Evolutionary conservation across 2,888 invertebrate genomes (phyloP).

Genomic region (Dione vanillae): DNA sequence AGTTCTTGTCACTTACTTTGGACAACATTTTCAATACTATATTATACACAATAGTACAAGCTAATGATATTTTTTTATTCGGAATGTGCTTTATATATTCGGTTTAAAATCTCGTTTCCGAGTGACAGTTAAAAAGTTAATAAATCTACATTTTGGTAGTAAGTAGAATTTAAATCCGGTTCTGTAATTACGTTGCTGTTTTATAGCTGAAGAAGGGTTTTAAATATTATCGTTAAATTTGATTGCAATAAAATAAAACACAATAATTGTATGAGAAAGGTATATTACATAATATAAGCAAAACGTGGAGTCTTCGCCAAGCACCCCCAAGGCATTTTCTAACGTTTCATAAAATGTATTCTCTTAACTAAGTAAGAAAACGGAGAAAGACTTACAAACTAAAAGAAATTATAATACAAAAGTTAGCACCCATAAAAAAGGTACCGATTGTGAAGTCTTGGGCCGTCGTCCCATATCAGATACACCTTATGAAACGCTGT

Average conservation of each 20-base stretch:
- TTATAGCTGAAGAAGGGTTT: conserved; percentile 10
- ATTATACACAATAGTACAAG: conserved; percentile 51
- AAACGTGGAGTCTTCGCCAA: conserved; percentile 67
- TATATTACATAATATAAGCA: conserved; percentile 71
- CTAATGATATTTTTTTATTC: conserved; percentile 58
- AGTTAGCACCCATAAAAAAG: conserved; percentile 55
- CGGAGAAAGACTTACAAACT: conserved; percentile 70
- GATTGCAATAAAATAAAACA: conserved; percentile 50
- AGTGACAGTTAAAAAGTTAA: conserved; percentile 18
- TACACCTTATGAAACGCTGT: conserved; percentile 78
- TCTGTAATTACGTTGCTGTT: not conserved
- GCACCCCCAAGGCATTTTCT: conserved; percentile 68
- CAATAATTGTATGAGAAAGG: conserved; percentile 61
- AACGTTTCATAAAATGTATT: conserved; percentile 81
- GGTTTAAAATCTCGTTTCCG: conserved; percentile 36
- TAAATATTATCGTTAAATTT: not conserved
- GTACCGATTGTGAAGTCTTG: conserved; percentile 59
- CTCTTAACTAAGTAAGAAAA: conserved; percentile 58
- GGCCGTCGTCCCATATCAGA: conserved; percentile 64
- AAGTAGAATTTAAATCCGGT: conserved; percentile 35
- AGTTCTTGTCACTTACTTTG: conserved; percentile 55
- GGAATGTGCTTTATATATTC: conserved; percentile 59
- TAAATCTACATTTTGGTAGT: conserved; percentile 5
- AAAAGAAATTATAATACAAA: conserved; percentile 79
- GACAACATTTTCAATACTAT: conserved; percentile 58